Evolutionary conservation across 1,140 invertebrate species (phyloP).

Genomic region (Vollenhovia emeryi): DNA sequence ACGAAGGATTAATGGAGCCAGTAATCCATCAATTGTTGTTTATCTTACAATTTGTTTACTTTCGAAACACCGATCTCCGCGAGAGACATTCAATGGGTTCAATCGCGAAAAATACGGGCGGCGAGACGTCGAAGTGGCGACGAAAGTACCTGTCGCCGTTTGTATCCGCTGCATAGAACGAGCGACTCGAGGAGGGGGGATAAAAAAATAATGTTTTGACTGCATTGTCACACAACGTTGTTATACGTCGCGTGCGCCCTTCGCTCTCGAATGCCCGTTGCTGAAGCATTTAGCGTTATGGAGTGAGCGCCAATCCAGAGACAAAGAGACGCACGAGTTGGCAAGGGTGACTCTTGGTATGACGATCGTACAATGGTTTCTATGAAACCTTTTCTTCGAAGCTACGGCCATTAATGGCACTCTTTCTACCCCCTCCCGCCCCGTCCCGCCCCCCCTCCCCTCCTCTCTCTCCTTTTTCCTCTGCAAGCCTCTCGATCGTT

Average conservation of each 20-base stretch:
- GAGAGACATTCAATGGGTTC: not conserved
- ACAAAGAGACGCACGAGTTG: constrained; percentile 72
- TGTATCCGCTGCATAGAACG: constrained; percentile 1
- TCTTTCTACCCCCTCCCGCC: constrained; percentile 16
- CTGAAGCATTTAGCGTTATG: constrained; percentile 67
- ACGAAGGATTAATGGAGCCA: constrained; percentile 7
- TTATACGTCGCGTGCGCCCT: constrained; percentile 53
- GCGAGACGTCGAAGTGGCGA: constrained; percentile 27
- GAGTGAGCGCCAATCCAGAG: constrained; percentile 70
- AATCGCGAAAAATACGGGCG: constrained; percentile 36
- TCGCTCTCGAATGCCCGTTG: constrained; percentile 46
- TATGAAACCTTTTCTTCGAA: constrained; percentile 71
- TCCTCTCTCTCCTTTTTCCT: not conserved
- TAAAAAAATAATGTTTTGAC: constrained; percentile 69
- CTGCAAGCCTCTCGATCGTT: constrained; percentile 49
- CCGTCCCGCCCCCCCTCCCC: not conserved
- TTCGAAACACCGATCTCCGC: constrained; percentile 39
- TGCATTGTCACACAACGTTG: constrained; percentile 62
- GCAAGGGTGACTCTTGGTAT: constrained; percentile 73
- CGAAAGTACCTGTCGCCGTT: constrained; percentile 59
- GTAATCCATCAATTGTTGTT: constrained; percentile 25
- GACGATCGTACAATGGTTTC: constrained; percentile 74
- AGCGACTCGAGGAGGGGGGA: not conserved
- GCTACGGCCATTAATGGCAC: constrained; percentile 67
- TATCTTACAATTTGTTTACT: constrained; percentile 16